Evolutionary conservation across 2,113 vertebrate species (phyloP).

Genomic region (Gopherus evgoodei): DNA sequence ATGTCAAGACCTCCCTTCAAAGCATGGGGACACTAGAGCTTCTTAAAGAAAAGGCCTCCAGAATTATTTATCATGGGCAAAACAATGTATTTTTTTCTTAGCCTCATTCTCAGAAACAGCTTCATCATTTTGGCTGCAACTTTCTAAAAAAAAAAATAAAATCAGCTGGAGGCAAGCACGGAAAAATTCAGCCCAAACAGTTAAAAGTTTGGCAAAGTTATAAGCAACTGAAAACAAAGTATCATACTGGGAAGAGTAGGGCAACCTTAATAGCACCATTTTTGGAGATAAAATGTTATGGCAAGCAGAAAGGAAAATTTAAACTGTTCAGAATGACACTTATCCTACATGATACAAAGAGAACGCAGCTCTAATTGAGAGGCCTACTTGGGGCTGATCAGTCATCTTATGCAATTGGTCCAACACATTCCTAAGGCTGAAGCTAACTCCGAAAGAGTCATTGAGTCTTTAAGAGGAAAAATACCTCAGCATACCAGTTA

Average conservation of each 20-base stretch:
- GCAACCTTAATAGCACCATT: neutral
- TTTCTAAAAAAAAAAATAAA: neutral
- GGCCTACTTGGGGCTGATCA: constrained; percentile 26
- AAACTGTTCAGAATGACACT: neutral
- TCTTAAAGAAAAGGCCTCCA: neutral
- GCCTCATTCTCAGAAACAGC: neutral
- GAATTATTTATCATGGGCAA: neutral
- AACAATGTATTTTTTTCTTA: neutral
- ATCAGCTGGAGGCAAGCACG: neutral
- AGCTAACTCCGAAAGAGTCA: constrained; percentile 48
- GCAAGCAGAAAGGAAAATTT: neutral
- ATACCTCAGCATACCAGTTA: constrained; percentile 56
- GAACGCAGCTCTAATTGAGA: constrained; percentile 26
- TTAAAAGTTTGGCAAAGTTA: neutral
- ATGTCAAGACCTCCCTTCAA: neutral
- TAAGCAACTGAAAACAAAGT: neutral
- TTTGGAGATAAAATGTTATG: neutral
- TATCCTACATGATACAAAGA: neutral
- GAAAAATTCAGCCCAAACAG: neutral
- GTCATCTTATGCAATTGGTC: constrained; percentile 48
- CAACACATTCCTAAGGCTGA: constrained; percentile 55
- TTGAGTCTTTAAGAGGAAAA: constrained; percentile 48
- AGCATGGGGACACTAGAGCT: neutral
- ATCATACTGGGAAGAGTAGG: neutral
- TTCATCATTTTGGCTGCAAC: neutral